phyloP scores from a whole-genome alignment of 2,113 vertebrate species.

The Tinamus guttatus region DNA sequence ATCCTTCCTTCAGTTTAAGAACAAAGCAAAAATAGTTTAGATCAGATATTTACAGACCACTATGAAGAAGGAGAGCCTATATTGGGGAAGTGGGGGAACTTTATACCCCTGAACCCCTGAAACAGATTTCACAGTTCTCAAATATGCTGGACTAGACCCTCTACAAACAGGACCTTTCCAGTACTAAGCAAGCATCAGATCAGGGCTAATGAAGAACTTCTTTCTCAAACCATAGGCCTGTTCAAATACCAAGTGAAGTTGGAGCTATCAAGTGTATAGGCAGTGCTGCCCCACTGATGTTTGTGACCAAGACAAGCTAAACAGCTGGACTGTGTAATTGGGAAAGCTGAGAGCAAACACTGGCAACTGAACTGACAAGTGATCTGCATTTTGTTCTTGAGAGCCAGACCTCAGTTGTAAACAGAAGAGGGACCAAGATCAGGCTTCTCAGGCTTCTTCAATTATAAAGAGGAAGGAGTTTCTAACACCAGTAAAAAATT shows the following conservation, averaged over 20 bases:
- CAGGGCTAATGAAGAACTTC: background rate
- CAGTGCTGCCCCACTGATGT: background rate
- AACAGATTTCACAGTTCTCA: background rate
- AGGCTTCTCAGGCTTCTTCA: no score
- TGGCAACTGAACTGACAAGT: background rate
- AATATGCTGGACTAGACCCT: background rate
- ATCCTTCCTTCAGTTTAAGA: background rate
- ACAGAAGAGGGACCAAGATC: background rate
- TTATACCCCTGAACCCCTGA: background rate
- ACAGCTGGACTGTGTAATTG: background rate
- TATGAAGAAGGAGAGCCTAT: background rate
- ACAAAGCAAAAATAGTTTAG: background rate
- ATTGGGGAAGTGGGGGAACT: background rate
- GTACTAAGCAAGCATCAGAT: background rate
- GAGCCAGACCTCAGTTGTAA: background rate
- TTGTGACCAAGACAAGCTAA: background rate
- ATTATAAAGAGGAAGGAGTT: background rate
- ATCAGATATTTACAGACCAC: background rate
- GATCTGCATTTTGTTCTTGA: background rate
- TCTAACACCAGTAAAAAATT: background rate
- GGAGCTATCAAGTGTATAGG: background rate
- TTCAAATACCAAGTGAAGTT: background rate
- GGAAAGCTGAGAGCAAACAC: background rate
- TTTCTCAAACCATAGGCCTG: background rate
- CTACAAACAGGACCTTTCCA: background rate